Conservation (phyloP, 2,113 vertebrate genomes). For the Chloroceryle aenea region DNA sequence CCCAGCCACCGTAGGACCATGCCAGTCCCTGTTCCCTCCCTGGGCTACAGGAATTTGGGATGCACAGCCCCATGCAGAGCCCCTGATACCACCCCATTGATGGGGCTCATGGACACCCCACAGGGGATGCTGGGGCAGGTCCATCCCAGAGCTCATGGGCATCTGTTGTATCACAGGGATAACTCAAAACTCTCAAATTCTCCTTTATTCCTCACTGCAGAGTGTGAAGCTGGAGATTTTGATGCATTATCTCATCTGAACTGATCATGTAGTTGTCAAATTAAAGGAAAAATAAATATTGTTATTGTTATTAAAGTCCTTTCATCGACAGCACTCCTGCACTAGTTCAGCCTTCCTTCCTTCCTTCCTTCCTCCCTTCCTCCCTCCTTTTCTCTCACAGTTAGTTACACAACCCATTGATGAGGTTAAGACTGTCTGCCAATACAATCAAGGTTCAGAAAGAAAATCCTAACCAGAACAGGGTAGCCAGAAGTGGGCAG, state of each 20-base stretch:
- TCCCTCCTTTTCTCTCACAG: neutral
- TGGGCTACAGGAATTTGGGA: neutral
- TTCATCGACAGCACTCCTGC: neutral
- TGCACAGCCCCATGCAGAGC: too few species aligned
- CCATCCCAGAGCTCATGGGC: rapidly evolving
- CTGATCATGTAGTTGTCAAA: neutral
- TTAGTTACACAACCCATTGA: neutral
- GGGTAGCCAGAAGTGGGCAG: neutral
- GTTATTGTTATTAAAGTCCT: neutral
- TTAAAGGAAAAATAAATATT: neutral
- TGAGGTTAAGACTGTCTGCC: neutral
- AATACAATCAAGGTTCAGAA: neutral
- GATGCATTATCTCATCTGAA: neutral
- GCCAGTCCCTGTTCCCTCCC: neutral
- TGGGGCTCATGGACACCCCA: neutral
- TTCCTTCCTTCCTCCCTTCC: neutral
- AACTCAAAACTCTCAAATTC: neutral
- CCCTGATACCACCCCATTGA: rapidly evolving
- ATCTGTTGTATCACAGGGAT: neutral
- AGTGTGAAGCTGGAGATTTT: neutral
- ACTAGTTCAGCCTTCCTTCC: neutral
- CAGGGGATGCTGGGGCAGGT: neutral
- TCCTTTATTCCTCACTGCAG: neutral
- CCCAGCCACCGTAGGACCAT: rapidly evolving
- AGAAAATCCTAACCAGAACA: neutral